Conservation (phyloP, 2,797 vertebrate genomes). For the Sebastes oblongus region DNA sequence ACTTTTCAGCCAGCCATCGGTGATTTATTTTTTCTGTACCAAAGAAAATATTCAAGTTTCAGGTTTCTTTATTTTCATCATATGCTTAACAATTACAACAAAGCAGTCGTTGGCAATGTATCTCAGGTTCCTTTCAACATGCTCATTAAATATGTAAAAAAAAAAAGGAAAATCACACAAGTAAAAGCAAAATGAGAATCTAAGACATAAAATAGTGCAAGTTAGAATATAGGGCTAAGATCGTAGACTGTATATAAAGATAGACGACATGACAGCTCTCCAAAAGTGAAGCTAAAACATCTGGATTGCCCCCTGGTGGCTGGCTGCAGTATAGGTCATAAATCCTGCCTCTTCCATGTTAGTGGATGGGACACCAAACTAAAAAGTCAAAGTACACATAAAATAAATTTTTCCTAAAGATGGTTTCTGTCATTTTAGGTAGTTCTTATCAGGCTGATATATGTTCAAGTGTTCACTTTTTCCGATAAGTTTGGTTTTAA, state of each 20-base stretch:
- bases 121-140: neutral
- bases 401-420: neutral
- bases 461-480: no score
- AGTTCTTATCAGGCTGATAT: neutral
- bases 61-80: neutral
- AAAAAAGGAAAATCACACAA: neutral
- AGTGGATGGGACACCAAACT: neutral
- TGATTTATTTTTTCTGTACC: neutral
- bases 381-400: neutral
- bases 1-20: neutral
- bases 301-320: neutral
- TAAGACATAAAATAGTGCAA: neutral
- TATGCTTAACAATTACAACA: neutral
- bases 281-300: neutral
- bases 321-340: neutral
- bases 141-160: neutral
- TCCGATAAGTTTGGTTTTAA: no score
- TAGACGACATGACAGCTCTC: neutral
- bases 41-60: neutral
- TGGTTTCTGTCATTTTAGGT: neutral
- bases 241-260: neutral
- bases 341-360: neutral
- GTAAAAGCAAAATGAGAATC: neutral
- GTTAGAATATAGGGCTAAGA: neutral
- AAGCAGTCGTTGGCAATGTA: neutral